Base-by-base conservation (phyloP, 2,113 vertebrate species). In the Eidolon helvum region DNA sequence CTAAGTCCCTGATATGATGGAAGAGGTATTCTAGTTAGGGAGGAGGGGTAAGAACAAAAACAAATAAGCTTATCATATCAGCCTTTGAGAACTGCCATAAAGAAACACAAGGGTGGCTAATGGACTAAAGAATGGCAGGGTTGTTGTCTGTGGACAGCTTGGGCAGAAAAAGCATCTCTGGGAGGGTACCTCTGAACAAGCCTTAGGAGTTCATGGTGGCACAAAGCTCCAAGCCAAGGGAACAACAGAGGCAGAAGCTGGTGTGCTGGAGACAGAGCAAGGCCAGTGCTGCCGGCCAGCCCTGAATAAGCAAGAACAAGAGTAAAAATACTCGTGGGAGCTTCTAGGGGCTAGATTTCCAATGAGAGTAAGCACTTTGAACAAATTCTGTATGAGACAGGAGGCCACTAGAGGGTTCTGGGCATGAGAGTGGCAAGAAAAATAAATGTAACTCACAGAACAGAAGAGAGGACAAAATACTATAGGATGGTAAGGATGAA, bases 231-330 rank as follows among this genome's bases (percentile, higher is more conserved):
- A 38, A 18, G 26, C 15, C 7, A 10, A 65, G 4, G 48, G 59
- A 21, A 61, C 1, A 33, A 26, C 53, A n/a, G 26, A 43, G 28
- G 43, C 18, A 18, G 26, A 35, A 38, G 30, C 33, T 4, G 28
- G 16, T 8, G 6, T 75, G 40, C 35, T 21, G 10, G 2, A 4
- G 43, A 28, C 4, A 12, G 16, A 4, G 1, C 38, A 24, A 33
- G 66, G 48, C 35, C n/a, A 53, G 48, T 1, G 7, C 12, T 3
- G 7, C 9, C 3, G 6, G 24, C 7, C 2, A 4, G 24, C 5
- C 4, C n/a, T 14, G 22, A 40, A 40, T 1, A 16, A 38, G 19
- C 9, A 30, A 63, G 61, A 50, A 50, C 19, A 26, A 21, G 28
- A 30, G 24, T 0, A 3, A 35, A 48, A 53, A 8, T 4, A 30